Base-by-base conservation (phyloP, 2,888 invertebrate species). In the Eucriotettix oculatus region DNA sequence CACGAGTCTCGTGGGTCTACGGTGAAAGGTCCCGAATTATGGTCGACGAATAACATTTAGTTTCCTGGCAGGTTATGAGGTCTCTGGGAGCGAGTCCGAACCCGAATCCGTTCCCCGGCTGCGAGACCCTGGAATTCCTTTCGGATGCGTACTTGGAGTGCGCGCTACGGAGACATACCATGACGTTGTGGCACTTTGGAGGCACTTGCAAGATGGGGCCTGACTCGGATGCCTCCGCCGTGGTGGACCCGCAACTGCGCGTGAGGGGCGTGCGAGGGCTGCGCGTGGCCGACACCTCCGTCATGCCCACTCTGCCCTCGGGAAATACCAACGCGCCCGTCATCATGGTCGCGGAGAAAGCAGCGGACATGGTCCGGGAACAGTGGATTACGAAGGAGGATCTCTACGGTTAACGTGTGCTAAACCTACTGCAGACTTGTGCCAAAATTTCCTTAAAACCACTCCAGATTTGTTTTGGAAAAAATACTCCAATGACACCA, bases 141-240 rank as follows among this genome's bases (percentile, higher is more conserved):
- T 16, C 54, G 16, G 52, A 58, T 12, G 29, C 40, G 41, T 61
- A 61, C 56, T 58, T 58, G 58, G 53, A 52, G 42, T 61, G 61
- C 52, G 61, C 61, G 7, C 41, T 61, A 10, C 44, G 56, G 16
- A 42, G 52, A 44, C 52, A 41, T n/a, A 61, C 61, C 11, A 58
- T 58, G 42, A 55, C 55, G 10, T 54, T 58, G 56, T 58, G 58
- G 58, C 61, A 61, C 55, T 58, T 57, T 42, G 54, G 52, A 7
- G 61, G 61, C 12, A 61, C 61, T 7, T 61, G 61, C 56, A 43
- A 42, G 16, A 55, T 61, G 58, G 61, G 61, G 10, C 56, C 56
- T 10, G 42, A 10, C 40, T 9, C 16, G 10, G 44, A 53, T 10
- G 14, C 55, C 41, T 10, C 40, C 5, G 16, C 58, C 12, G 61